Evolutionary conservation across 2,888 invertebrate species (phyloP), one percentile per base, ranked within the genome.

Genomic region (Drosophila paranaensis): DNA sequence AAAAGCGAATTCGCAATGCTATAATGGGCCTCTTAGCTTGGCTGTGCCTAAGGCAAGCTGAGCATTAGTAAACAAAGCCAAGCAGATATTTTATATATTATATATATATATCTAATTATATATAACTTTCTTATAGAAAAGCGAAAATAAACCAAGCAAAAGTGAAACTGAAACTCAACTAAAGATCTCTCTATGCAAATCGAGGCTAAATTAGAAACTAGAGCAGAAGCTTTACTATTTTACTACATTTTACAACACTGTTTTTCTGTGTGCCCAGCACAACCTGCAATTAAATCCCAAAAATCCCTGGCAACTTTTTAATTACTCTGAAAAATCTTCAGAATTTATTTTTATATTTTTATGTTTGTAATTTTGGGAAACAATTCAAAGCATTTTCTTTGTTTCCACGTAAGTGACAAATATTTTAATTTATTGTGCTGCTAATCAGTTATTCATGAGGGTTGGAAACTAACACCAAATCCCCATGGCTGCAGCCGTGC

Each of bases 391-490:
- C 69, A 74, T 70, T 20, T 20, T 20, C 20, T 20, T 20, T 20
- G 2, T 20, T 72, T 57, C 55, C 30, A n/a, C 51, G 39, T 46
- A 77, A 75, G 88, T 84, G 85, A 87, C 70, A 83, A 81, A 79
- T 72, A 75, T 79, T 82, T 70, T 43, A 81, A 83, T 84, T 85
- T 84, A 85, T 83, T 83, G 77, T 67, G 73, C 74, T 69, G 77
- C 71, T 85, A 79, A 83, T 84, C 79, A 84, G 77, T 65, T 87
- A 83, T 83, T 87, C 84, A 81, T 79, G 71, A 74, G 86, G 86
- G 77, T 71, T 76, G 83, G 11, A 60, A 71, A 64, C 60, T 70
- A 81, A 80, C 74, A 74, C 75, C 74, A 51, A 58, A 43, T 51
- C 50, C 68, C 61, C 64, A 61, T 51, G 48, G 74, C 58, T 37